Conservation (phyloP, 2,888 invertebrate genomes). For the Polymixis flavicincta region DNA sequence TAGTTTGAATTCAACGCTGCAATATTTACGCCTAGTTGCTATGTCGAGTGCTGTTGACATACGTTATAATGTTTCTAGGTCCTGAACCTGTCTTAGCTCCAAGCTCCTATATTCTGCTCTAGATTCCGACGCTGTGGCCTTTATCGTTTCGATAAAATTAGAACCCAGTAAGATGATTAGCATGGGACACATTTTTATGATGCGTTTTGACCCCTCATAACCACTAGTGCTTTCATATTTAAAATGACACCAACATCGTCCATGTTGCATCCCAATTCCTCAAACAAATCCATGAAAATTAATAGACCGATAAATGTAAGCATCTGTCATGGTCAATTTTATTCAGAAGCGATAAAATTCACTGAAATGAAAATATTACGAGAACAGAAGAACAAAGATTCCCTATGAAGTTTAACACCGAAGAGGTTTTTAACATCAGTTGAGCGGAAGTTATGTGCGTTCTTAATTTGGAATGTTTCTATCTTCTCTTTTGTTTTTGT, state of each 20-base stretch:
- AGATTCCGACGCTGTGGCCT: not conserved
- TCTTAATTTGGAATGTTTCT: constrained; percentile 43
- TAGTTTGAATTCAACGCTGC: not conserved
- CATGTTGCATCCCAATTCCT: not conserved
- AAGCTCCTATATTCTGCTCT: not conserved
- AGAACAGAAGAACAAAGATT: constrained; percentile 36
- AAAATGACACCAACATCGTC: not conserved
- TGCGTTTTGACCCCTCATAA: not conserved
- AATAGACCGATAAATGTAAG: constrained; percentile 9
- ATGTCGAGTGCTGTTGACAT: not conserved
- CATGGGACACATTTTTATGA: too few relatives aligned
- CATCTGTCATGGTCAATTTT: constrained; percentile 31
- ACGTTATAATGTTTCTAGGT: not conserved
- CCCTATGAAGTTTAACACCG: constrained; percentile 40
- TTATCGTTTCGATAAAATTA: not conserved
- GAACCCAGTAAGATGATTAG: not conserved
- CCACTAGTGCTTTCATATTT: not conserved
- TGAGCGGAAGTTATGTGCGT: constrained; percentile 56
- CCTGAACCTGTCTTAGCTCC: not conserved
- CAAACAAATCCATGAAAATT: constrained; percentile 21
- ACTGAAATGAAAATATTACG: constrained; percentile 23
- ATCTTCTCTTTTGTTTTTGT: constrained; percentile 13
- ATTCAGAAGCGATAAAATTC: constrained; percentile 27
- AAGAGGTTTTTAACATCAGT: constrained; percentile 41
- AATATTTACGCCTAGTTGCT: constrained; percentile 15